Evolutionary conservation across 2,797 vertebrate species (phyloP).

Genomic region (Sebastes elongatus): DNA sequence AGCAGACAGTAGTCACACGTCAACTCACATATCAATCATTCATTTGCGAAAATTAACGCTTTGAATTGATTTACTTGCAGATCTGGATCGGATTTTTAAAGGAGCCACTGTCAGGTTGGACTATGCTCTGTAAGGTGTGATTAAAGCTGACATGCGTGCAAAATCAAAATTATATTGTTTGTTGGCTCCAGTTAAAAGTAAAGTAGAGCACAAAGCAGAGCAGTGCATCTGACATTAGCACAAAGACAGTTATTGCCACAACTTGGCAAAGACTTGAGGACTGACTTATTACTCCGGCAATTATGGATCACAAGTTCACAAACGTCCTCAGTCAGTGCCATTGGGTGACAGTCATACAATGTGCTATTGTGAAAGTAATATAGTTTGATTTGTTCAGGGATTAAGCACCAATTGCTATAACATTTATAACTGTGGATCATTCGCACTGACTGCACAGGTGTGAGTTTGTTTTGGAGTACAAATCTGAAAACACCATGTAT

Average conservation of each 20-base stretch:
- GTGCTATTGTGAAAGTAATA: neutral
- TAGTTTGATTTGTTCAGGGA: neutral
- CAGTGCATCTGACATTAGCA: conserved; percentile 2
- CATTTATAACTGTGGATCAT: neutral
- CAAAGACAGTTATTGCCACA: conserved; percentile 6
- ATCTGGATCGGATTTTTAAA: conserved; percentile 36
- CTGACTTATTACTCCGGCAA: neutral
- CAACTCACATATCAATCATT: conserved; percentile 65
- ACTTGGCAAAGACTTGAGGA: neutral
- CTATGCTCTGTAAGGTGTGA: conserved; percentile 31
- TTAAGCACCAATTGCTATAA: neutral
- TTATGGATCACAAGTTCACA: neutral
- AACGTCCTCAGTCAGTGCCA: neutral
- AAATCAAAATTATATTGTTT: conserved; percentile 55
- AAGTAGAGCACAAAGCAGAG: conserved; percentile 21
- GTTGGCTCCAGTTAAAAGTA: conserved; percentile 36
- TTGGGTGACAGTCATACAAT: neutral
- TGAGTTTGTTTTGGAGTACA: neutral
- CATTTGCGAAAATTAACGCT: conserved; percentile 34
- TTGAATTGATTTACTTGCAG: conserved; percentile 49
- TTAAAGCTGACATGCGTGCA: conserved; percentile 54
- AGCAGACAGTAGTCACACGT: conserved; percentile 55
- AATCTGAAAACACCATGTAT: neutral
- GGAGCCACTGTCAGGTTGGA: conserved; percentile 33
- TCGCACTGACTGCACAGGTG: neutral